A percentile compares a stretch with the other conserved stretches of the same genome.
These are phyloP conservation scores for Hyla sarda DNA, from an alignment of 2,113 vertebrate genomes.

Conservation along the genomic window DNA sequence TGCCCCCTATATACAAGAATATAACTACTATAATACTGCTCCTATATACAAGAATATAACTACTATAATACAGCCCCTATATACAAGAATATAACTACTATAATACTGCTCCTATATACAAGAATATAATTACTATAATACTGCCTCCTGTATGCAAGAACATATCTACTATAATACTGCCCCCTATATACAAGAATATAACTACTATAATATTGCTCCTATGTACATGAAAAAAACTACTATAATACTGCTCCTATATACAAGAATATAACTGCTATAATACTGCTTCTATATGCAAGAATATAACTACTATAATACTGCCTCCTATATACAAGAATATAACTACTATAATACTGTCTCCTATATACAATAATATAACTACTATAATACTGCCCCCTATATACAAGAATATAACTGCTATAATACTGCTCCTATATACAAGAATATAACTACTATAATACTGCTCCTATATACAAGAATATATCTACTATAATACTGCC, in stretches of 20 bases:
- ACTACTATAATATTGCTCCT: constrained; percentile 3
- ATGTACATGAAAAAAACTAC: constrained; percentile 2
- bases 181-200: constrained; percentile 9
- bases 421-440: background rate
- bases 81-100: background rate
- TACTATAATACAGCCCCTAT: background rate
- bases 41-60: constrained; percentile 1
- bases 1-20: constrained; percentile 1
- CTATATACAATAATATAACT: background rate
- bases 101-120: background rate
- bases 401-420: constrained; percentile 17
- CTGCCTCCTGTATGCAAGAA: background rate
- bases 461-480: constrained; percentile 11
- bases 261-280: constrained; percentile 17
- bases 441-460: constrained; percentile 30
- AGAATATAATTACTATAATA: background rate
- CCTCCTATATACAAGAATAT: constrained; percentile 15
- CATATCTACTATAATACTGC: background rate
- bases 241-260: constrained; percentile 17
- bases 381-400: constrained; percentile 9
- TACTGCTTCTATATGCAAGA: background rate
- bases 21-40: background rate
- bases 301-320: constrained; percentile 24
- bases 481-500: constrained; percentile 20
- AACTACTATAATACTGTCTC: constrained; percentile 21